Conservation (phyloP, 1,140 invertebrate genomes). For the Drosophila elegans region DNA sequence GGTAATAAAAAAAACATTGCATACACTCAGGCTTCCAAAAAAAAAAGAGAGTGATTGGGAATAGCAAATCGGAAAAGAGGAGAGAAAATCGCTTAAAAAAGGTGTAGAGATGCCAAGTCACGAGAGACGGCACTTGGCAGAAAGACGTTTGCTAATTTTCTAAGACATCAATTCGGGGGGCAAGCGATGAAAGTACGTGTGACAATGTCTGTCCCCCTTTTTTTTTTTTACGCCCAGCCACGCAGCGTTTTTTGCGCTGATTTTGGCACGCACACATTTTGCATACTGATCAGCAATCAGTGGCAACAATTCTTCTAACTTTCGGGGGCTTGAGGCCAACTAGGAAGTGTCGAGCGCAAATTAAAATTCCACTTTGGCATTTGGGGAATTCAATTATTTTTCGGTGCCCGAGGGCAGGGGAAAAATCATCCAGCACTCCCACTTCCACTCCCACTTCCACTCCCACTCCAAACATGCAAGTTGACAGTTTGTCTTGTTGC, state of each 20-base stretch:
- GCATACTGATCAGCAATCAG: conserved; percentile 83
- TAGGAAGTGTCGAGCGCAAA: conserved; percentile 61
- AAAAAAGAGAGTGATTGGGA: conserved; percentile 1
- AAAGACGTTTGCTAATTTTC: conserved; percentile 71
- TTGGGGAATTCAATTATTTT: conserved; percentile 83
- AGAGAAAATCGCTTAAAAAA: conserved; percentile 23
- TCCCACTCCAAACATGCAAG: conserved; percentile 47
- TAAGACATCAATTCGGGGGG: conserved; percentile 76
- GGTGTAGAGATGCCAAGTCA: conserved; percentile 54
- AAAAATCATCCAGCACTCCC: background rate
- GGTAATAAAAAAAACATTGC: conserved; percentile 61
- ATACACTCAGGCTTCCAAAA: conserved; percentile 46
- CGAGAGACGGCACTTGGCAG: conserved; percentile 19
- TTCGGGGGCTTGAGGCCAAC: conserved; percentile 23
- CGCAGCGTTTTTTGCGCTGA: conserved; percentile 66
- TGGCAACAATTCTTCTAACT: conserved; percentile 37
- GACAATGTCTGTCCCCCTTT: conserved; percentile 54
- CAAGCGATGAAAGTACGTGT: conserved; percentile 66
- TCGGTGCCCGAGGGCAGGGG: conserved; percentile 34
- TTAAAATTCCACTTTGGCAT: conserved; percentile 83
- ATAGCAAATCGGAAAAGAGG: background rate
- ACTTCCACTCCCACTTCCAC: background rate
- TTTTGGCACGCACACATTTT: conserved; percentile 82
- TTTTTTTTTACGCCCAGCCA: background rate
- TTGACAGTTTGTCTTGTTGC: conserved; percentile 59